Evolutionary conservation across 2,797 vertebrate genomes (phyloP).

Genomic region (Mormyrus hasselquistii): DNA sequence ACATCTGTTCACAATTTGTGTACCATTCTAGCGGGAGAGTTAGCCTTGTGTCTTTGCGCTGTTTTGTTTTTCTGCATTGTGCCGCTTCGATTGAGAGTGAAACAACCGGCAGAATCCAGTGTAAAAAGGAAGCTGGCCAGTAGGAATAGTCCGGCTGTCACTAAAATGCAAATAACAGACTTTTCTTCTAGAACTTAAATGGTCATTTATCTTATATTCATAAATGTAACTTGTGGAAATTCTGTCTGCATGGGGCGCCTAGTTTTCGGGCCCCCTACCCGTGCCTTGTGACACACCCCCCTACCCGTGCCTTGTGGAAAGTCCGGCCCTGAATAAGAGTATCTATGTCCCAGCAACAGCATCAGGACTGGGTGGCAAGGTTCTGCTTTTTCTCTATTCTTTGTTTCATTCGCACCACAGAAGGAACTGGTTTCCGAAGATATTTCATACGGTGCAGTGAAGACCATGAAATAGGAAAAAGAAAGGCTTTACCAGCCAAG

Average conservation of each 20-base stretch:
- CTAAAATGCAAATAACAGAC: neutral
- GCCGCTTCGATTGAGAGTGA: neutral
- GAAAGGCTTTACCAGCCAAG: slow-evolving; percentile 9
- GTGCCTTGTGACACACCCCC: no score
- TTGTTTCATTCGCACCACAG: neutral
- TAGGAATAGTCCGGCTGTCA: neutral
- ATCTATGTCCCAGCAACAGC: neutral
- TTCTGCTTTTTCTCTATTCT: slow-evolving; percentile 13
- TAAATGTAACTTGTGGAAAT: neutral
- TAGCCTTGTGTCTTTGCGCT: neutral
- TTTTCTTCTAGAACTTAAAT: neutral
- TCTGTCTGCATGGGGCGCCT: neutral
- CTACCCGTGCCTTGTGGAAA: neutral
- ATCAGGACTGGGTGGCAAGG: neutral
- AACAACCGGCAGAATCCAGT: neutral
- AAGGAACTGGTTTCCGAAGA: neutral
- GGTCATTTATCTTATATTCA: neutral
- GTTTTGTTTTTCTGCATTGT: neutral
- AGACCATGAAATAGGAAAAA: slow-evolving; percentile 9
- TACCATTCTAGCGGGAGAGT: neutral
- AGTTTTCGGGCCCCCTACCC: neutral
- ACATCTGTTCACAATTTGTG: neutral
- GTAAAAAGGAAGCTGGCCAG: neutral
- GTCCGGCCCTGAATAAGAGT: neutral
- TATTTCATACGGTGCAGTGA: neutral